phyloP scores from a whole-genome alignment of 2,888 invertebrate species.

The Caenorhabditis sp. region DNA sequence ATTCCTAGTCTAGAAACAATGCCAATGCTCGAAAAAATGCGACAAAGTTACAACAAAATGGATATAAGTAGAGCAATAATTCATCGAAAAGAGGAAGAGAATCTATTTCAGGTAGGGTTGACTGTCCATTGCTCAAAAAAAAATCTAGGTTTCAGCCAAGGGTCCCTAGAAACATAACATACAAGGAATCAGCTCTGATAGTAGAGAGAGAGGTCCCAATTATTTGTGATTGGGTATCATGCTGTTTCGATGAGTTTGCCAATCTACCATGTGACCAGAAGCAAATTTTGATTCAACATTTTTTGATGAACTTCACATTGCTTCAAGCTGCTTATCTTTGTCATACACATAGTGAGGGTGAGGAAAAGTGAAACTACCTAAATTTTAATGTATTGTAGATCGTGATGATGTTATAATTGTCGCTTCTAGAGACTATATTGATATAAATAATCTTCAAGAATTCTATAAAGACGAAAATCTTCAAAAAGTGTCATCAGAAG shows the following conservation, averaged over 20 bases:
- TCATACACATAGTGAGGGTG: slow-evolving; percentile 19
- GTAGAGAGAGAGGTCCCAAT: slow-evolving; percentile 21
- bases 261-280: slow-evolving; percentile 29
- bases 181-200: slow-evolving; percentile 24
- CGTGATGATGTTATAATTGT: slow-evolving; percentile 16
- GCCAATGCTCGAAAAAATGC: slow-evolving; percentile 28
- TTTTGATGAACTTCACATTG: slow-evolving; percentile 25
- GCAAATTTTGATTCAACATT: slow-evolving; percentile 28
- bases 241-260: slow-evolving; percentile 33
- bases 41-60: slow-evolving; percentile 32
- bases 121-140: background rate
- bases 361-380: no score
- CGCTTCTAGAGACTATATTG: slow-evolving; percentile 35
- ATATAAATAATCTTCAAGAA: slow-evolving; percentile 14
- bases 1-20: slow-evolving; percentile 10
- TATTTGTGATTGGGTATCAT: slow-evolving; percentile 32
- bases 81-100: slow-evolving; percentile 32
- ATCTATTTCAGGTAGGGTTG: slow-evolving; percentile 19
- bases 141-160: slow-evolving; percentile 28
- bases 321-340: slow-evolving; percentile 25
- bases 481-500: slow-evolving; percentile 9
- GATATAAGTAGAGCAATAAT: slow-evolving; percentile 25
- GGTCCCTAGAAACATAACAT: slow-evolving; percentile 15
- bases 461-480: slow-evolving; percentile 5
- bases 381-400: no score